These are phyloP conservation scores for Sitodiplosis mosellana DNA, from an alignment of 1,140 invertebrate genomes.

Conservation along the genomic window DNA sequence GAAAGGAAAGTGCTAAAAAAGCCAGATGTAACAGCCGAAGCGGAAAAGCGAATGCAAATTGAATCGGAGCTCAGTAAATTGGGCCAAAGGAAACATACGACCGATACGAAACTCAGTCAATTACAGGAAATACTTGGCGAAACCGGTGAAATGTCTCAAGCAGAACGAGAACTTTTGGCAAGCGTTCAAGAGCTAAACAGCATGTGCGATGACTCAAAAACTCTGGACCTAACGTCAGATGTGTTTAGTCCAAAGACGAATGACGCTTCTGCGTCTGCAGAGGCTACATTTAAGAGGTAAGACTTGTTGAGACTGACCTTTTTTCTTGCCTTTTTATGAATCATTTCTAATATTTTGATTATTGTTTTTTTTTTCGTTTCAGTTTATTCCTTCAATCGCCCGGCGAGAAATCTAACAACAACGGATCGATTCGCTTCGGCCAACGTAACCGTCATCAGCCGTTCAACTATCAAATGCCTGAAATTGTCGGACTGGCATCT, in stretches of 20 bases:
- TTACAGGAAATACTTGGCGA: neutral
- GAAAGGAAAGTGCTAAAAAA: neutral
- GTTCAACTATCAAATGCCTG: too few species aligned
- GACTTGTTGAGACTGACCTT: neutral
- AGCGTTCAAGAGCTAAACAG: neutral
- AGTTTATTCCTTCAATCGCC: too few species aligned
- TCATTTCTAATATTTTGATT: too few species aligned
- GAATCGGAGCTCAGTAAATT: conserved; percentile 6
- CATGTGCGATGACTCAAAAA: neutral
- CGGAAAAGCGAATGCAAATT: neutral
- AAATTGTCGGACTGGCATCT: too few species aligned
- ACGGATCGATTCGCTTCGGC: too few species aligned
- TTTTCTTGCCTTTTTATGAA: too few species aligned
- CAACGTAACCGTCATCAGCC: too few species aligned
- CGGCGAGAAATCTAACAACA: too few species aligned
- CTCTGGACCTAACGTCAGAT: neutral
- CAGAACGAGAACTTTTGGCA: neutral
- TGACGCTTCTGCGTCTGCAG: neutral
- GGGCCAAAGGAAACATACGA: neutral
- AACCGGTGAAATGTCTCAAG: neutral
- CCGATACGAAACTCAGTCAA: neutral
- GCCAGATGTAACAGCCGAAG: neutral
- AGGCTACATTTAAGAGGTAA: neutral
- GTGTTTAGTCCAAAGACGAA: neutral
- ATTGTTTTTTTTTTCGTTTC: neutral